Base-by-base conservation (phyloP, 1,140 invertebrate genomes). In the Harpegnathos saltator region DNA sequence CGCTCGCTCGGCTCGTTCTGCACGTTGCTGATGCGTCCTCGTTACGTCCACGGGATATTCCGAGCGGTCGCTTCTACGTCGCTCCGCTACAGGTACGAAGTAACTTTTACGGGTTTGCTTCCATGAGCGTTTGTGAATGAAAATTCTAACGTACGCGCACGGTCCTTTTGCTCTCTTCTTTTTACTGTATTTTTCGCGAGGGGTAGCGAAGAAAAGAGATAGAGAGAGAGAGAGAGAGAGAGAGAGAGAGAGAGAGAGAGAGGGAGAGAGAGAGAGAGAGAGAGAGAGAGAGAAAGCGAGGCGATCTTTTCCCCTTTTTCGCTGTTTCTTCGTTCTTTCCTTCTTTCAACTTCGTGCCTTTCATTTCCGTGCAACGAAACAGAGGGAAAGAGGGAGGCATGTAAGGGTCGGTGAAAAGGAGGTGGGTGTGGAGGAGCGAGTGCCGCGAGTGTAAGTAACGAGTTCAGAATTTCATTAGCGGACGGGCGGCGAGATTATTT, bases 381-480 rank as follows among this genome's bases (percentile, higher is more conserved):
- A 54, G 54, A 54, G 19, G 65, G n/a, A 65, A 50, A 26, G 19
- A 65, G 54, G 33, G 22, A 85, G 58, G 77, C 33, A 33, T 38
- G 33, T 56, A 59, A 77, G 22, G 19, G 58, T 26, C 58, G 71
- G 19, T 24, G 69, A 84, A 85, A 83, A 56, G 59, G 85, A 71
- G 74, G 61, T 84, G 83, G 88, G 85, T 84, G 86, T n/a, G n/a
- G n/a, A n/a, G 88, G 78, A 81, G 38, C 4, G 38, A 85, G 87
- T 82, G 90, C 89, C 91, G 91, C 91, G 91, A 92, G 92, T 92
- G 93, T 94, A 94, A 94, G 93, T 94, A 94, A 94, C 93, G 93
- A 94, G 92, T 94, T 94, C 93, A 94, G 92, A 93, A 94, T 94
- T 94, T 94, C 94, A 94, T 94, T 94, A 94, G 92, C 91, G 90